Evolutionary conservation across 2,113 vertebrate genomes (phyloP).

Genomic region (Petrocephalus microphthalmus): DNA sequence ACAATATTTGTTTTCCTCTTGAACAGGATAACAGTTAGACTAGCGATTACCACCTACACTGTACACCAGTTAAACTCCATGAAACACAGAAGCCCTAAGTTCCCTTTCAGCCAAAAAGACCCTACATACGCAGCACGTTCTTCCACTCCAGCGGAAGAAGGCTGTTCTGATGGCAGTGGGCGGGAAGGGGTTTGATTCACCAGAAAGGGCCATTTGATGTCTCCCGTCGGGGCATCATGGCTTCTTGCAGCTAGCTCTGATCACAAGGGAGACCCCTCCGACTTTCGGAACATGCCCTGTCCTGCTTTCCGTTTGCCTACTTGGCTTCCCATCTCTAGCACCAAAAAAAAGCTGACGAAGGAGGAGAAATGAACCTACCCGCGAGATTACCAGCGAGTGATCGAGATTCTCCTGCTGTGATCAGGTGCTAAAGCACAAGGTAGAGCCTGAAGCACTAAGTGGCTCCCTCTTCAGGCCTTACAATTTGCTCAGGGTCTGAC

Average conservation of each 20-base stretch:
- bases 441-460: neutral
- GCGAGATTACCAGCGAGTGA: neutral
- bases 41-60: neutral
- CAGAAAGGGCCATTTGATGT: neutral
- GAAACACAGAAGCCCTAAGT: neutral
- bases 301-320: neutral
- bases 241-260: neutral
- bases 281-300: neutral
- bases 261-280: neutral
- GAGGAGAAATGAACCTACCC: neutral
- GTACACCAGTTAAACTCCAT: neutral
- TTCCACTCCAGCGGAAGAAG: neutral
- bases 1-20: slow-evolving; percentile 1
- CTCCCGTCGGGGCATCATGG: neutral
- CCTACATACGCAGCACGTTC: neutral
- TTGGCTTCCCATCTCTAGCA: neutral
- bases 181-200: neutral
- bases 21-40: neutral
- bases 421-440: neutral
- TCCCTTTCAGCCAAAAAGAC: neutral
- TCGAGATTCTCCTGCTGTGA: neutral
- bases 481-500: neutral
- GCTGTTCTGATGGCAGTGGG: neutral
- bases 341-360: neutral
- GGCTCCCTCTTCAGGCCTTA: neutral